Base-by-base conservation (phyloP, 2,113 vertebrate genomes). In the Lagopus leucura region DNA sequence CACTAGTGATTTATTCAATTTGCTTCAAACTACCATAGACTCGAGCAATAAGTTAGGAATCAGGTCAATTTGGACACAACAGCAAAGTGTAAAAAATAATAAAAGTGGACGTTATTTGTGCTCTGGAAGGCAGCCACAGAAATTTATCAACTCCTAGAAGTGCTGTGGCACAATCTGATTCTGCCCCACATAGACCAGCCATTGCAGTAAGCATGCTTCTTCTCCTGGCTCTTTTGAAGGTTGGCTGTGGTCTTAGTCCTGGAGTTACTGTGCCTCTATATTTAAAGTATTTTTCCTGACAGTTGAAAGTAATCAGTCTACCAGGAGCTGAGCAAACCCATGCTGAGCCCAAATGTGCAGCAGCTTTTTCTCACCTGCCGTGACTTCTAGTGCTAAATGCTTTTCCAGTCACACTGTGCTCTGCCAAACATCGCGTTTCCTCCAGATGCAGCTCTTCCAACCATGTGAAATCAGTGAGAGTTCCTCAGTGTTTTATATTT, bases 311-410 rank as follows among this genome's bases (percentile, higher is more conserved):
- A 89, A 55, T 55, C 76, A 70, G 30, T 47, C 27, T 71, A 76
- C 30, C 27, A 72, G 43, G 64, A 81, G 40, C 64, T 0, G 1
- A 80, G 74, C 21, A 93, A 89, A 69, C 19, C 28, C 67, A 27
- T 61, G 43, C 52, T 64, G 52, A 78, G 38, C 71, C 88, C 8
- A 72, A 86, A 88, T 90, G 52, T 50, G 55, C 74, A 69, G 55
- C 32, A 75, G 70, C 38, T 90, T 94, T 82, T 94, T 92, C 72
- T 93, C 83, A 86, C 64, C 60, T 92, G 69, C 76, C 25, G 77
- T 74, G 83, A 64, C 32, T 93, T 90, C 27, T 50, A 74, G 27
- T 66, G 40, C 60, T 90, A 57, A 54, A 75, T 69, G 63, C 82
- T 92, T 92, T 82, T 40, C 71, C 58, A 85, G 48, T 85, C 91